Evolutionary conservation across 2,888 invertebrate genomes (phyloP).

Genomic region (Scrobipalpa costella): DNA sequence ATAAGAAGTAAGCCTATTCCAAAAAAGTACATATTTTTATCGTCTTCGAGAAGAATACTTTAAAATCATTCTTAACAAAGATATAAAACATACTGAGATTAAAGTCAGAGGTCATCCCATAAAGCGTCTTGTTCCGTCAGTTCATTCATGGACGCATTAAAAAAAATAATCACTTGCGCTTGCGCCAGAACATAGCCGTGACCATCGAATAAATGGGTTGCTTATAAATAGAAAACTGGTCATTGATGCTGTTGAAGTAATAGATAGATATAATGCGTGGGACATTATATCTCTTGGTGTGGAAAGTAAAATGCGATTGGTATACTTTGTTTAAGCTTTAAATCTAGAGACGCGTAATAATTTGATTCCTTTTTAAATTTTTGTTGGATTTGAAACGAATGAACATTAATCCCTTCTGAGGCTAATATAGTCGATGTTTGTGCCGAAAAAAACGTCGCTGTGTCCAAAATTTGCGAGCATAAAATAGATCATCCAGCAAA

Average conservation of each 20-base stretch:
- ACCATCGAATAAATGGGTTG: slow-evolving; percentile 21
- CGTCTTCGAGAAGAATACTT: no score
- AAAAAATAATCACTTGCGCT: slow-evolving; percentile 21
- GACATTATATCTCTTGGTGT: background rate
- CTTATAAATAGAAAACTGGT: slow-evolving; percentile 7
- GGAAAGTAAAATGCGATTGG: no score
- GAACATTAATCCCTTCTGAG: background rate
- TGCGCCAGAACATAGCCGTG: slow-evolving; percentile 26
- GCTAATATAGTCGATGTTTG: background rate
- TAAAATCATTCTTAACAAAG: no score
- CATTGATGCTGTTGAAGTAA: background rate
- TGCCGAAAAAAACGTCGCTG: slow-evolving; percentile 1
- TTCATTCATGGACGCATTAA: slow-evolving; percentile 22
- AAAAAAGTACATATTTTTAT: no score
- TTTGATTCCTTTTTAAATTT: no score
- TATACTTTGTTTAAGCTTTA: no score
- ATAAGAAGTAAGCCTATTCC: no score
- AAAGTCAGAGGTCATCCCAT: slow-evolving; percentile 10
- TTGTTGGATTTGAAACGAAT: background rate
- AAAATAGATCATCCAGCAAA: slow-evolving; percentile 43
- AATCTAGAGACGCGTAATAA: no score
- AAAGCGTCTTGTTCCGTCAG: slow-evolving; percentile 5
- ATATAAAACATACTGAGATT: background rate
- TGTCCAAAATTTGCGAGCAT: slow-evolving; percentile 21
- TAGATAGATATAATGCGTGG: background rate